Conservation (phyloP, 2,888 invertebrate species). For the Fragum whitleyi region DNA sequence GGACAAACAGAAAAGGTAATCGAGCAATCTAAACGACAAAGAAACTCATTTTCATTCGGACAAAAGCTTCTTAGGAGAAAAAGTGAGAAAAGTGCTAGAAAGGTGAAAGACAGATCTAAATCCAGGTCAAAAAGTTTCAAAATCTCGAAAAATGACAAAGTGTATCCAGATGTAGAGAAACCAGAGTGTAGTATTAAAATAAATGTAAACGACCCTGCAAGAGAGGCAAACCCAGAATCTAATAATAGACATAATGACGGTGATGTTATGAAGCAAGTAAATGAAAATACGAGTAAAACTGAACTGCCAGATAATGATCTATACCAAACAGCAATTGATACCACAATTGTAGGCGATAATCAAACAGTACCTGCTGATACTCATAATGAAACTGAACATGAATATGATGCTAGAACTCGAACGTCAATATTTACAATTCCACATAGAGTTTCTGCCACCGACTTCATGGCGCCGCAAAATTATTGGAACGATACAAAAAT, state of each 20-base stretch:
- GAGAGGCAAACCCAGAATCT: no score
- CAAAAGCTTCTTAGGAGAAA: constrained; percentile 8
- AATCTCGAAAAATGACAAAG: constrained; percentile 12
- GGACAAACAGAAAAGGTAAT: not conserved
- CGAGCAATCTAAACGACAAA: not conserved
- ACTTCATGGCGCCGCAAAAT: constrained; percentile 41
- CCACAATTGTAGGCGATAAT: not conserved
- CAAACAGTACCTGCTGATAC: not conserved
- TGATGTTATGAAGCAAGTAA: not conserved
- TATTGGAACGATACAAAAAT: not conserved
- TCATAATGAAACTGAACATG: not conserved
- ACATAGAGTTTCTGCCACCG: constrained; percentile 28
- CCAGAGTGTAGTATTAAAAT: not conserved
- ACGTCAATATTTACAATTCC: constrained; percentile 33
- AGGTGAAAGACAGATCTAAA: not conserved
- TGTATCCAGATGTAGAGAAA: not conserved
- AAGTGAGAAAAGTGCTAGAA: not conserved
- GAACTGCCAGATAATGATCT: not conserved
- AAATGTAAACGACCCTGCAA: not conserved
- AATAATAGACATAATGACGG: no score
- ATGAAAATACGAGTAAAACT: no score
- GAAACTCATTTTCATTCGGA: constrained; percentile 17
- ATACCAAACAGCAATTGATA: not conserved
- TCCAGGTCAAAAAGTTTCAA: not conserved
- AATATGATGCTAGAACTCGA: constrained; percentile 5